A percentile compares a stretch with the other conserved stretches of the same genome.
Evolutionary conservation across 2,888 invertebrate genomes (phyloP).

Genomic region (Caenorhabditis drosophilae): DNA sequence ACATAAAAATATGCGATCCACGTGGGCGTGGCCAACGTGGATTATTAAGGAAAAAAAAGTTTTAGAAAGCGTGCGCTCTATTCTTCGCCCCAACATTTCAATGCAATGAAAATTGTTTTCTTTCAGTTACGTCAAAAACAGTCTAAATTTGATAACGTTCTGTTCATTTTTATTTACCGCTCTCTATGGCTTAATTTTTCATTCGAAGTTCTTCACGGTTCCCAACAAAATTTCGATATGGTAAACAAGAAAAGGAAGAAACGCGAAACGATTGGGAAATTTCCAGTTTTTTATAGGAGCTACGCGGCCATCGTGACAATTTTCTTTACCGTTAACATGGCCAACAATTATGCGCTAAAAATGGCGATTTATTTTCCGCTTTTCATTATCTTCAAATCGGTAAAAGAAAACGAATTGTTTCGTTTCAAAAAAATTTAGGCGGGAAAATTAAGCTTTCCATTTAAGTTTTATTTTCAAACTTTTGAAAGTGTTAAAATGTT

Average conservation of each 20-base stretch:
- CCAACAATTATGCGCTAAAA: conserved; percentile 87
- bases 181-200: conserved; percentile 46
- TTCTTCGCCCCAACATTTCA: too few species aligned
- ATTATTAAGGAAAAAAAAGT: too few species aligned
- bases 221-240: conserved; percentile 37
- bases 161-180: conserved; percentile 53
- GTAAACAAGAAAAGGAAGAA: too few species aligned
- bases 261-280: too few species aligned
- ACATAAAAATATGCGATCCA: too few species aligned
- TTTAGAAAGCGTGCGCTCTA: too few species aligned
- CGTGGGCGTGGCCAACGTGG: too few species aligned
- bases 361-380: conserved; percentile 96
- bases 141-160: conserved; percentile 56
- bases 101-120: neutral
- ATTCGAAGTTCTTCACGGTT: conserved; percentile 51
- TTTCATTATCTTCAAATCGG: conserved; percentile 95
- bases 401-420: conserved; percentile 72
- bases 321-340: conserved; percentile 88
- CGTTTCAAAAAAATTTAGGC: neutral
- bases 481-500: too few species aligned
- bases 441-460: too few species aligned
- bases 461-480: too few species aligned
- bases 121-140: conserved; percentile 42
- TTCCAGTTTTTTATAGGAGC: conserved; percentile 35
- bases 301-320: conserved; percentile 77